Base-by-base conservation (phyloP, 2,113 vertebrate genomes). In the Otis tarda region DNA sequence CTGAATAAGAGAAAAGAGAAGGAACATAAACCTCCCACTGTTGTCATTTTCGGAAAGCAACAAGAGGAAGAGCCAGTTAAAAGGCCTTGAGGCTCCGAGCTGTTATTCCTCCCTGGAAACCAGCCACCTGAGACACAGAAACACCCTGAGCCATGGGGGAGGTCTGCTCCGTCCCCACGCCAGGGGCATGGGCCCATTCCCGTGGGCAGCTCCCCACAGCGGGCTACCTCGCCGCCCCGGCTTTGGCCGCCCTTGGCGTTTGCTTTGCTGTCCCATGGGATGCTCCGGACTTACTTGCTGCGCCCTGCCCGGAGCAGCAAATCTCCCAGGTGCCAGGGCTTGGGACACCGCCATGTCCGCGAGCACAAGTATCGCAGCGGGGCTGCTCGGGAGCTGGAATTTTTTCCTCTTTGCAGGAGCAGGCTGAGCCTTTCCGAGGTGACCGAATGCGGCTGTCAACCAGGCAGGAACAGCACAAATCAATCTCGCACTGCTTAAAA, bases 11-110 rank as follows among this genome's bases (percentile, higher is more conserved):
- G 30, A 96, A 96, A 88, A 67, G 73, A 94, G 94, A 96, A 94
- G 92, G 93, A 97, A 92, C 94, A 97, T 95, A 98, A 97, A 96
- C 74, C 70, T 96, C 81, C 89, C 84, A 79, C 83, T 91, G 61
- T 71, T 87, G 81, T 97, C 96, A 91, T 89, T 96, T 97, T 94
- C 70, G 55, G 71, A 90, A 93, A 94, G 92, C 82, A 92, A 89
- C 71, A 95, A 83, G 84, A 87, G 81, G 56, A 90, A 94, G 87
- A 96, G 81, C 65, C 83, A 95, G 53, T 28, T 71, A 67, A 59
- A 82, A 82, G 90, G 80, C 83, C 73, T 90, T 75, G 64, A 90
- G 73, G 93, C 95, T 89, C 41, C 4, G 6, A 87, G 74, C 65
- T 56, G 65, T 94, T 95, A 86, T 61, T 83, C 50, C 69, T 93